Base-by-base conservation (phyloP, 2,888 invertebrate genomes). In the Dryobotodes eremita region DNA sequence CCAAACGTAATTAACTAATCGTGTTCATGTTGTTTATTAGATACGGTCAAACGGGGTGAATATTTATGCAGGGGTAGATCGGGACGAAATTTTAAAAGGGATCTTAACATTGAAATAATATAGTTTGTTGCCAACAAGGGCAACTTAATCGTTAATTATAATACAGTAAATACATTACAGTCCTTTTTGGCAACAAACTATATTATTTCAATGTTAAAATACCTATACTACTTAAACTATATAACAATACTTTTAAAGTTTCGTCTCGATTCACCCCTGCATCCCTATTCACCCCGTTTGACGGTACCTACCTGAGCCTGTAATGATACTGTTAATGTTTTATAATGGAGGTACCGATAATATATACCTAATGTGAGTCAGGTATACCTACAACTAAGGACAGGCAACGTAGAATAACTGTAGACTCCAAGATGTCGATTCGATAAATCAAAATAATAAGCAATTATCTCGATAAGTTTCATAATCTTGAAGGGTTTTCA, bases 1-100 rank as follows among this genome's bases (percentile, higher is more conserved):
- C 61, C 46, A 62, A 73, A 79, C 31, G 36, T 71, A 66, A 80
- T 48, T 74, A 83, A 66, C 48, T 26, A 85, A 73, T 53, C 70
- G 36, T 84, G 53, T 80, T 70, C 57, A 23, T 53, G 15, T 23
- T 82, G 26, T 69, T 50, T 69, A 42, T 50, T 61, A 48, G 20
- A 42, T 80, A 73, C 36, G 17, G 31, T 36, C 31, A 36, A 36
- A 36, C 31, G 31, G 31, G 31, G 31, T 36, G 31, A 36, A 36
- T 36, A 36, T 1, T 2, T 36, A 2, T 36, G 31, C 31, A 36
- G 31, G 31, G 31, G 31, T 36, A 3, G 3, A 36, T 36, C 3
- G 31, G 31, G 31, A 36, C 31, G 31, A 36, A 36, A 36, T 36
- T 36, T 36, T 36, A 36, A 36, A 36, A 36, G 31, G 31, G 31